Evolutionary conservation across 2,888 invertebrate genomes (phyloP).

Genomic region (Dicyrtoma fusca): DNA sequence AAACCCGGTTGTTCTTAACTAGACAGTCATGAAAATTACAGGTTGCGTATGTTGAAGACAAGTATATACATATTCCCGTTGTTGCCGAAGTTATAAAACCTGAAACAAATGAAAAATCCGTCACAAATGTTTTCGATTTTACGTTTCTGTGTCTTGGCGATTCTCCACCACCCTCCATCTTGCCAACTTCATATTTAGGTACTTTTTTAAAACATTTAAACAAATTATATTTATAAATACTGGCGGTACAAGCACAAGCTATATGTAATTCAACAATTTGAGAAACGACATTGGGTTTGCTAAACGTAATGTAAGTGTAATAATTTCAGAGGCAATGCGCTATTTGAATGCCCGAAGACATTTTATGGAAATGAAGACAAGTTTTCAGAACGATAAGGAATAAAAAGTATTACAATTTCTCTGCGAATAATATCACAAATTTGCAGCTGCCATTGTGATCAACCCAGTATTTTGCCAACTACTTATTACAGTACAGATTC

Average conservation of each 20-base stretch:
- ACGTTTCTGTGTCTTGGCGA: constrained; percentile 66
- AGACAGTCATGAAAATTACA: constrained; percentile 52
- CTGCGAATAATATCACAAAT: no score
- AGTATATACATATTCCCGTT: constrained; percentile 68
- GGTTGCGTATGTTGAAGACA: constrained; percentile 63
- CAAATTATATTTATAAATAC: not conserved
- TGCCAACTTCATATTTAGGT: constrained; percentile 73
- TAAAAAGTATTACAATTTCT: no score
- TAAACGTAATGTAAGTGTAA: not conserved
- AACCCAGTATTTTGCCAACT: no score
- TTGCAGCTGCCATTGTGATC: no score
- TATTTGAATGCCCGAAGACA: constrained; percentile 66
- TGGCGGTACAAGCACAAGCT: constrained; percentile 5
- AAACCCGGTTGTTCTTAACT: no score
- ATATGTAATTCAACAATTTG: not conserved
- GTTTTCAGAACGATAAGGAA: no score
- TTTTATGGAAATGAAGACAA: constrained; percentile 59
- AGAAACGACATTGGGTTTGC: no score
- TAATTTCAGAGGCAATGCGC: constrained; percentile 64
- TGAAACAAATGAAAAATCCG: constrained; percentile 64
- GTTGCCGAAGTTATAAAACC: constrained; percentile 71
- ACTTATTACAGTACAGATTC: no score
- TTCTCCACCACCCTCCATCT: constrained; percentile 61
- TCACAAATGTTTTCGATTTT: constrained; percentile 76
- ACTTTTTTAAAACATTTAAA: constrained; percentile 13